A percentile compares a stretch with the other conserved stretches of the same genome.
Evolutionary conservation across 2,888 invertebrate genomes (phyloP).

Genomic region (Linyphia triangularis): DNA sequence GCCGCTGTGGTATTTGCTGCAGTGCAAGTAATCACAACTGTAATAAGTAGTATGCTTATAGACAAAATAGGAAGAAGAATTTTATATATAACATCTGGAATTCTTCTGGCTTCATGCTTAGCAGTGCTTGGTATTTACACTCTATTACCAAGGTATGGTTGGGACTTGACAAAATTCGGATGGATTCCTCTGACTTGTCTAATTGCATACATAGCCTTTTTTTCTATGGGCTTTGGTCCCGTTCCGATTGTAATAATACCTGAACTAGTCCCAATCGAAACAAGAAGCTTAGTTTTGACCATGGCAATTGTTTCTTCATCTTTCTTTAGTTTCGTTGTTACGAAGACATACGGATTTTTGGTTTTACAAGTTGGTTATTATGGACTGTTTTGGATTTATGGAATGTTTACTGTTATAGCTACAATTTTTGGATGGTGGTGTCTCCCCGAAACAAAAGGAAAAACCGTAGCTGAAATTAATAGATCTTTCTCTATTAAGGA

Average conservation of each 20-base stretch:
- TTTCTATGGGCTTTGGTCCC: slow-evolving; percentile 81
- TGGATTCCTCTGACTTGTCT: slow-evolving; percentile 79
- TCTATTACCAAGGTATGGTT: not conserved
- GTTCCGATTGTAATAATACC: slow-evolving; percentile 80
- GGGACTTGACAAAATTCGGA: slow-evolving; percentile 35
- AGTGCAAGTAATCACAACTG: slow-evolving; percentile 79
- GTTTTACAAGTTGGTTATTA: slow-evolving; percentile 36
- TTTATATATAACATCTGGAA: slow-evolving; percentile 79
- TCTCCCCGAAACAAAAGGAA: slow-evolving; percentile 80
- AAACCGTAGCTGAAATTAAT: slow-evolving; percentile 36
- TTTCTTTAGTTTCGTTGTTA: slow-evolving; percentile 69
- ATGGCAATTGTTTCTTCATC: slow-evolving; percentile 72
- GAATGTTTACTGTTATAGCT: slow-evolving; percentile 78
- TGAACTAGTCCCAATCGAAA: slow-evolving; percentile 82
- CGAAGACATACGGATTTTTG: slow-evolving; percentile 84
- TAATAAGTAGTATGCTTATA: slow-evolving; percentile 79
- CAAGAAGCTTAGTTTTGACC: slow-evolving; percentile 62
- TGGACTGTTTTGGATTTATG: slow-evolving; percentile 80
- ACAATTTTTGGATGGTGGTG: slow-evolving; percentile 78
- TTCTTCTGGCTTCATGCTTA: slow-evolving; percentile 78
- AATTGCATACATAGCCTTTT: slow-evolving; percentile 79
- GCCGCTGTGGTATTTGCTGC: slow-evolving; percentile 79
- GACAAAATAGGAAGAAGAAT: slow-evolving; percentile 79
- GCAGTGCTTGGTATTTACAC: slow-evolving; percentile 78
- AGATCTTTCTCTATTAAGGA: slow-evolving; percentile 6